Conservation (phyloP, 2,888 invertebrate species). For the Isotomurus palustris region DNA sequence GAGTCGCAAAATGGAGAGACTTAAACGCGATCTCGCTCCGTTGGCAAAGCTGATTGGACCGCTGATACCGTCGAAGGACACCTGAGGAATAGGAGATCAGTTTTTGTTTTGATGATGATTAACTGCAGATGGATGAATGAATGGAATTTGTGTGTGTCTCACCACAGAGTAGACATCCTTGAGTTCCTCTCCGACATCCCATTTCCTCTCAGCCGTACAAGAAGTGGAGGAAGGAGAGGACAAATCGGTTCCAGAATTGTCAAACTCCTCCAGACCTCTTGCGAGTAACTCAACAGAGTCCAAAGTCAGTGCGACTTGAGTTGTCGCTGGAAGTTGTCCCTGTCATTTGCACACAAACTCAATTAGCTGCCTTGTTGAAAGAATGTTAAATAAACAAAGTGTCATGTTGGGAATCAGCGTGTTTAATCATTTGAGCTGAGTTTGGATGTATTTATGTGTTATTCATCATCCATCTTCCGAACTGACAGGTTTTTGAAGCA, state of each 20-base stretch:
- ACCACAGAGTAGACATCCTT: slow-evolving; percentile 39
- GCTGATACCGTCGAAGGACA: slow-evolving; percentile 40
- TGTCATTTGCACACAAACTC: too few species aligned
- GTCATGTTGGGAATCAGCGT: too few species aligned
- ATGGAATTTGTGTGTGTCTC: slow-evolving; percentile 14
- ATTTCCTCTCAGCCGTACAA: slow-evolving; percentile 39
- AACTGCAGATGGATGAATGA: too few species aligned
- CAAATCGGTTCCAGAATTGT: slow-evolving; percentile 44
- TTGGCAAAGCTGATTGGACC: slow-evolving; percentile 42
- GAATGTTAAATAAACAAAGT: too few species aligned
- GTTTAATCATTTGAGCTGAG: too few species aligned
- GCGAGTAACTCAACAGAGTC: slow-evolving; percentile 44
- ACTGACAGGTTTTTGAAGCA: too few species aligned
- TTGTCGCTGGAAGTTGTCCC: slow-evolving; percentile 22
- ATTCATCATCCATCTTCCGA: too few species aligned
- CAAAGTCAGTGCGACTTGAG: slow-evolving; percentile 41
- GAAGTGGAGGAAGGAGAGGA: slow-evolving; percentile 35
- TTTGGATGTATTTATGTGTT: too few species aligned
- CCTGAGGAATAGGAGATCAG: slow-evolving; percentile 20
- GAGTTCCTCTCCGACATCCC: slow-evolving; percentile 44
- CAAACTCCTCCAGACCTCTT: slow-evolving; percentile 41
- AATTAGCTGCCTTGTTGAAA: too few species aligned
- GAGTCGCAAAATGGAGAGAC: slow-evolving; percentile 37
- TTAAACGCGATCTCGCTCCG: slow-evolving; percentile 35
- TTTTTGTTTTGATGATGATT: slow-evolving; percentile 17